phyloP scores from a whole-genome alignment of 1,140 invertebrate genomes.

The Neotoxoptera formosana region DNA sequence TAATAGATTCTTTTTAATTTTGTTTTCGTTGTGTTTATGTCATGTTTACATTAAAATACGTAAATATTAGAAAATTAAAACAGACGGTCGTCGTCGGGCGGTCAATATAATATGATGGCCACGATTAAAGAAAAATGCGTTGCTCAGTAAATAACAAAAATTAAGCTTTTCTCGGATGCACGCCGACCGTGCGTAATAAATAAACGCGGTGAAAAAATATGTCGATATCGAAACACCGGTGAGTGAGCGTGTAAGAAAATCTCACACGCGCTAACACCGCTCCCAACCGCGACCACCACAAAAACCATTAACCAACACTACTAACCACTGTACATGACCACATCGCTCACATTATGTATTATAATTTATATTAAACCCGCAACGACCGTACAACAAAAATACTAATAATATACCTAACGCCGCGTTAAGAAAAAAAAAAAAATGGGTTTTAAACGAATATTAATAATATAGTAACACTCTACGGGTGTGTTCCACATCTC shows the following conservation, averaged over 20 bases:
- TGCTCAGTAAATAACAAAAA: neutral
- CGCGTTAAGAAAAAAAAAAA: neutral
- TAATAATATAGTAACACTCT: too few relatives aligned
- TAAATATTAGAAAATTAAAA: neutral
- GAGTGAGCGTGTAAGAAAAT: neutral
- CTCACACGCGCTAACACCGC: neutral
- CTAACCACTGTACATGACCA: slow-evolving; percentile 4
- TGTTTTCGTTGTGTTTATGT: neutral
- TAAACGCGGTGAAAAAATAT: neutral
- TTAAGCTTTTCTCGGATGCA: neutral
- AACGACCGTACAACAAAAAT: neutral
- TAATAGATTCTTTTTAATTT: neutral
- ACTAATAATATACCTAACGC: too few relatives aligned
- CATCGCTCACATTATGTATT: neutral
- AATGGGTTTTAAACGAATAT: too few relatives aligned
- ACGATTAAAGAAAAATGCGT: neutral
- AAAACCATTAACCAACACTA: neutral
- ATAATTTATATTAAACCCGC: neutral
- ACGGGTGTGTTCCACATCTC: too few relatives aligned
- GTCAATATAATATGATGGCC: neutral
- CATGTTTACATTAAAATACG: slow-evolving; percentile 17
- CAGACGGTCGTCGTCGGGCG: neutral
- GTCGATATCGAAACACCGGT: neutral
- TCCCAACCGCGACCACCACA: neutral
- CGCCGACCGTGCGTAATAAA: neutral